Evolutionary conservation across 2,888 invertebrate genomes (phyloP), one percentile per base, ranked within the genome.

Genomic region (Osedax frankpressi): DNA sequence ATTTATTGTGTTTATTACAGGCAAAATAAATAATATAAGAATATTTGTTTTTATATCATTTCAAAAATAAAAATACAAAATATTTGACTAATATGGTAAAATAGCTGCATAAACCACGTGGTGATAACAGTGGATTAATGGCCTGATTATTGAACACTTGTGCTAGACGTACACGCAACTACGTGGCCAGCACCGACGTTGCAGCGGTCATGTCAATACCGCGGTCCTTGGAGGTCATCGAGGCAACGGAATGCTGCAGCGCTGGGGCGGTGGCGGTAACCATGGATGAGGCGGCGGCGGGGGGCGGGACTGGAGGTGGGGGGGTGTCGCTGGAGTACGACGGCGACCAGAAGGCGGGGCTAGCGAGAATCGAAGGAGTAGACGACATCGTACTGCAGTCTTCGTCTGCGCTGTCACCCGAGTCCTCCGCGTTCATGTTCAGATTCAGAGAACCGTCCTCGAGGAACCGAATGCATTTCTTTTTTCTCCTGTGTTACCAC

Each of bases 401-500:
- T 11, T 60, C 74, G 11, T 72, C 71, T 25, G 69, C 73, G 25
- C 59, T 70, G 27, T 74, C 74, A 26, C 75, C 76, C 2, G 73
- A 74, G 72, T 79, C 81, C 72, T 80, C 81, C 60, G 76, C 76
- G 28, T 77, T 74, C 68, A 74, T 78, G 69, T 77, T 79, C 28
- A 77, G 78, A 67, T 78, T 79, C 28, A 77, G 77, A 62, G 79
- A 81, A 74, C 80, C 81, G 30, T 77, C 77, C 73, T 80, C 79
- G 75, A 80, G 77, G 77, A 82, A 83, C 76, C 84, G 81, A 77
- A 85, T 82, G 79, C 86, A 86, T 80, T 85, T 85, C 82, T 86
- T 86, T 83, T 86, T 86, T 79, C 86, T 81, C 77, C 84, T 84
- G 80, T 29, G 80, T 11, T n/a, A n/a, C n/a, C n/a, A n/a, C n/a